Evolutionary conservation across 1,140 invertebrate genomes (phyloP), one percentile per base, ranked within the genome.

Genomic region (Hormaphis cornu): DNA sequence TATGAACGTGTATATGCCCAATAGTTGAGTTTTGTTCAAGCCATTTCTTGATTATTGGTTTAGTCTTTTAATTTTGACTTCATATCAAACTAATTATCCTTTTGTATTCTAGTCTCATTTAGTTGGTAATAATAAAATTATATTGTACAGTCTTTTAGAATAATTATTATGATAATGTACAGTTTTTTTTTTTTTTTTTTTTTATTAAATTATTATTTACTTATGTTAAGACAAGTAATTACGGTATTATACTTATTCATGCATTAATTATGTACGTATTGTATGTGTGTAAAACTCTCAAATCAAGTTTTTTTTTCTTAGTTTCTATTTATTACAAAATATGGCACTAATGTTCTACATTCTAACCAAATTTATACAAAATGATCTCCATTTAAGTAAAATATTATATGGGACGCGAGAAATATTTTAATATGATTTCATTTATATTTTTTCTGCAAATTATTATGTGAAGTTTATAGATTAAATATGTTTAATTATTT

Each of bases 61-160:
- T 14, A 66, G 24, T 46, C 12, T 50, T 48, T 30, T 28, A 30
- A 22, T 50, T 30, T 66, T 48, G 61, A 66, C 61, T 50, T 66
- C 40, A 40, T 40, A 66, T 48, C 44, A 46, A 63, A 66, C 50
- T 46, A 50, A 66, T 50, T 66, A 50, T 66, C 42, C 61, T 66
- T 66, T 66, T 66, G 61, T 66, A 66, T 66, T 66, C 61, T 66
- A 66, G 61, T 66, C 61, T 66, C 33, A 66, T 50, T 66, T 66
- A 50, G 61, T 7, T 50, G 44, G 33, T 66, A 61, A 66, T 50
- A 1, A 18, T 50, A 66, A 33, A 33, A 48, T 30, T 48, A 48
- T 66, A 42, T 50, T 66, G 61, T 66, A 35, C 50, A 66, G 59
- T 33, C 12, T 50, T 7, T 59, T 46, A 66, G 44, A 18, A 50